Conservation (phyloP, 2,888 invertebrate genomes). For the Apotomis betuletana region DNA sequence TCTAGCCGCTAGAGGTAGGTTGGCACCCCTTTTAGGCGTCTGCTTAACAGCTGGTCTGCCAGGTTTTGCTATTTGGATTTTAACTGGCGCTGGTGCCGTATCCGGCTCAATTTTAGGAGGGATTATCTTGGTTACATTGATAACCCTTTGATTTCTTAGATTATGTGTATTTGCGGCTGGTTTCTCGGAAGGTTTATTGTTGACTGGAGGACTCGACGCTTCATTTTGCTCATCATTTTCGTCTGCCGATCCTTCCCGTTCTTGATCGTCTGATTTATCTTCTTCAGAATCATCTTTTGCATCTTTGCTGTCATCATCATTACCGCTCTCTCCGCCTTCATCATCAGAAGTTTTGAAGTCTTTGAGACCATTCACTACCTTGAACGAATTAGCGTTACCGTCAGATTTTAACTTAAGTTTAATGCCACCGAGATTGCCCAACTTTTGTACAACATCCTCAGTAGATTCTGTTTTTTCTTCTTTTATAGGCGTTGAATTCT, state of each 20-base stretch:
- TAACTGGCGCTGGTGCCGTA: constrained; percentile 52
- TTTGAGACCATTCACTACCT: constrained; percentile 76
- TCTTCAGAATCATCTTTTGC: constrained; percentile 56
- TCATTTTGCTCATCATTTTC: constrained; percentile 50
- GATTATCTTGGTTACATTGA: constrained; percentile 45
- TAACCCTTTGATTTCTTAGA: constrained; percentile 45
- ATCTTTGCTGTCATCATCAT: constrained; percentile 62
- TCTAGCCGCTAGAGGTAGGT: constrained; percentile 54
- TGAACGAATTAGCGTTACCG: constrained; percentile 72
- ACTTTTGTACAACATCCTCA: constrained; percentile 68
- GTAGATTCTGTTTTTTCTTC: constrained; percentile 60
- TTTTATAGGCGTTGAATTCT: constrained; percentile 68
- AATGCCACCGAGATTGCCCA: constrained; percentile 75
- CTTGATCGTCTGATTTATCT: constrained; percentile 47
- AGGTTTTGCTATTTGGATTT: constrained; percentile 51
- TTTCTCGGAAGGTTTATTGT: constrained; percentile 35
- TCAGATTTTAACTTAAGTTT: constrained; percentile 78
- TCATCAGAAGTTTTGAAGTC: constrained; percentile 77
- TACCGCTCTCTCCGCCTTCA: constrained; percentile 65
- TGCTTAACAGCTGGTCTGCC: constrained; percentile 72
- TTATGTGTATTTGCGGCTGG: constrained; percentile 27
- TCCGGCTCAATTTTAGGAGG: constrained; percentile 51
- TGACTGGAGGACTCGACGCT: constrained; percentile 51
- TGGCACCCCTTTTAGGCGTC: constrained; percentile 72
- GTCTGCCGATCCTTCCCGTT: constrained; percentile 46